A percentile compares a stretch with the other conserved stretches of the same genome.
phyloP scores from a whole-genome alignment of 1,140 invertebrate genomes.

The Drosophila ironensis region DNA sequence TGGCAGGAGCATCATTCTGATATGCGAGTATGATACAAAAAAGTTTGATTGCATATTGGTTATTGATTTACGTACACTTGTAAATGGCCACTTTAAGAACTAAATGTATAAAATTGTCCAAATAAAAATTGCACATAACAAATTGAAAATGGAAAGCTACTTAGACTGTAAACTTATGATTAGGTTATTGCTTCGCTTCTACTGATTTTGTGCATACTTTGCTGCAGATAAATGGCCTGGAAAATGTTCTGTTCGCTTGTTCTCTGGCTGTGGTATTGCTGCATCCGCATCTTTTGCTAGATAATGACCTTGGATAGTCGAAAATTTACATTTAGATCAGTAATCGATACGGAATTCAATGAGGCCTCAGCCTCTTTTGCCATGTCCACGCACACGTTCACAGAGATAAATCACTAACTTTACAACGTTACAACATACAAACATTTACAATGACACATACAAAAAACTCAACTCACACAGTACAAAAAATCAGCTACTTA shows the following conservation, averaged over 20 bases:
- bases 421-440: constrained; percentile 64
- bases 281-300: not conserved
- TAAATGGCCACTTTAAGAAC: constrained; percentile 61
- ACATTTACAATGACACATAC: constrained; percentile 56
- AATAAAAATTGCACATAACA: constrained; percentile 47
- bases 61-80: constrained; percentile 33
- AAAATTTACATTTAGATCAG: constrained; percentile 18
- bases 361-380: constrained; percentile 5
- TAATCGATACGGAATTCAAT: constrained; percentile 16
- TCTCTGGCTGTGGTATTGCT: not conserved
- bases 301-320: constrained; percentile 19
- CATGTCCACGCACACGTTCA: constrained; percentile 40
- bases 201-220: constrained; percentile 28
- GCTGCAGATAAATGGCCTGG: constrained; percentile 22
- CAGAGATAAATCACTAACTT: constrained; percentile 59
- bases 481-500: constrained; percentile 74
- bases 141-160: constrained; percentile 43
- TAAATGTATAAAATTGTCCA: constrained; percentile 45
- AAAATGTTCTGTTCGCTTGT: not conserved
- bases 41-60: constrained; percentile 32
- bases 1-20: constrained; percentile 28
- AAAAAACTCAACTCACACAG: constrained; percentile 65
- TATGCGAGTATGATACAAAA: constrained; percentile 56
- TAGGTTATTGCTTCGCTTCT: constrained; percentile 22
- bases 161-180: constrained; percentile 37